Evolutionary conservation across 2,113 vertebrate genomes (phyloP), one percentile per base, ranked within the genome.

Genomic region (Grammomys surdaster): DNA sequence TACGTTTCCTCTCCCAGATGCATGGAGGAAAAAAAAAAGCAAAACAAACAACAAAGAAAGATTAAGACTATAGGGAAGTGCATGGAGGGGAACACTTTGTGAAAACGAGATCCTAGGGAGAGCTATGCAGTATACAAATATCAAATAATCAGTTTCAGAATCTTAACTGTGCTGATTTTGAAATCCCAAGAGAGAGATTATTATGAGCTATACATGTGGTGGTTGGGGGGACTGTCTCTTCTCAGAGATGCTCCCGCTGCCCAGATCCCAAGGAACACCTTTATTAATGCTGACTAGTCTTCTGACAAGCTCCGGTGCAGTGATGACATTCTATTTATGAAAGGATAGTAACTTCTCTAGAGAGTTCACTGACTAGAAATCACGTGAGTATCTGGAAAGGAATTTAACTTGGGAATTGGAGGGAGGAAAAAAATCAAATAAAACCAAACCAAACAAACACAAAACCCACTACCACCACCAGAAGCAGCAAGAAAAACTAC

Each of bases 351-450:
- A 43, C 28, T 85, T 88, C 40, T 90, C 69, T 72, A 88, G 70
- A 96, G 81, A 93, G 63, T 78, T 89, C 93, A 46, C 36, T 89
- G 17, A 90, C 43, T 3, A 1, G 91, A 96, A 88, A 56, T 95
- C 75, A 84, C 20, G 3, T 73, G 81, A 85, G 2, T 60, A 63
- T 72, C 24, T 2, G 6, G 19, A 43, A 1, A 88, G 36, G 7
- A 91, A 67, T 85, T 78, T 46, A 67, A 54, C 54, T 20, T 96
- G 76, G 72, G 86, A 73, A 13, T 4, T 7, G 40, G 26, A 70
- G n/a, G 56, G 90, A 93, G 40, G 2, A 31, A 72, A 94, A 93
- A 69, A 16, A 69, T 36, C 67, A 69, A 69, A 69, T 2, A 69
- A 69, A 36, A 69, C 67, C 33, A 69, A 69, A 33, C 1, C n/a